These are phyloP conservation scores for Cephus spinipes DNA, from an alignment of 2,888 invertebrate genomes.

Conservation along the genomic window DNA sequence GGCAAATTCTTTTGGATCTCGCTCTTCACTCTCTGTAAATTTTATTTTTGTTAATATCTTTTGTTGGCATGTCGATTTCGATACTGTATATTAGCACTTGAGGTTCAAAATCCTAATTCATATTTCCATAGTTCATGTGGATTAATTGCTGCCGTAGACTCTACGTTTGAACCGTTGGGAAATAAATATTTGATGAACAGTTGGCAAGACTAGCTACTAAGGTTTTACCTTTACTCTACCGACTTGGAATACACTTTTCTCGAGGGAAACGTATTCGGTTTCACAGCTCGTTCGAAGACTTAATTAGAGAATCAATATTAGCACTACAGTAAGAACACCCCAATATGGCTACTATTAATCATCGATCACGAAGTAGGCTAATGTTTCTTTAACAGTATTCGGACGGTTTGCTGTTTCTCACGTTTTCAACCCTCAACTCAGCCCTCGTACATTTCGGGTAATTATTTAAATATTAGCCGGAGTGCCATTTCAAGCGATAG, in stretches of 20 bases:
- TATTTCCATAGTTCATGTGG: background rate
- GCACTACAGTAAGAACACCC: conserved; percentile 16
- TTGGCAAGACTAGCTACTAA: background rate
- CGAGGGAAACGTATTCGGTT: conserved; percentile 44
- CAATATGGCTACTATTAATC: conserved; percentile 43
- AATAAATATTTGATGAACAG: background rate
- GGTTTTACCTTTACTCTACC: background rate
- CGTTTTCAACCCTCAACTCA: background rate
- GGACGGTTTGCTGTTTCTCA: background rate
- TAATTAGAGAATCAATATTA: conserved; percentile 39
- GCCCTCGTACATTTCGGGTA: background rate
- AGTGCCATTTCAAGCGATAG: background rate
- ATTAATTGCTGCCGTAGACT: background rate
- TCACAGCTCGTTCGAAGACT: conserved; percentile 31
- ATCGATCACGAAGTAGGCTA: conserved; percentile 41
- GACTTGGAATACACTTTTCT: background rate
- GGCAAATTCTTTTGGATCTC: conserved; percentile 66
- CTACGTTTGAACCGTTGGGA: background rate
- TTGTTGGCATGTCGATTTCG: conserved; percentile 59
- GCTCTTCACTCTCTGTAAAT: conserved; percentile 39
- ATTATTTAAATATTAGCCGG: background rate
- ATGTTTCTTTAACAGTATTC: conserved; percentile 34
- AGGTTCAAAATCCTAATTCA: background rate
- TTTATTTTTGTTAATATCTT: background rate
- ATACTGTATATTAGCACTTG: conserved; percentile 66